These are phyloP conservation scores for Fundulus diaphanus DNA, from an alignment of 2,797 vertebrate species.

Conservation along the genomic window DNA sequence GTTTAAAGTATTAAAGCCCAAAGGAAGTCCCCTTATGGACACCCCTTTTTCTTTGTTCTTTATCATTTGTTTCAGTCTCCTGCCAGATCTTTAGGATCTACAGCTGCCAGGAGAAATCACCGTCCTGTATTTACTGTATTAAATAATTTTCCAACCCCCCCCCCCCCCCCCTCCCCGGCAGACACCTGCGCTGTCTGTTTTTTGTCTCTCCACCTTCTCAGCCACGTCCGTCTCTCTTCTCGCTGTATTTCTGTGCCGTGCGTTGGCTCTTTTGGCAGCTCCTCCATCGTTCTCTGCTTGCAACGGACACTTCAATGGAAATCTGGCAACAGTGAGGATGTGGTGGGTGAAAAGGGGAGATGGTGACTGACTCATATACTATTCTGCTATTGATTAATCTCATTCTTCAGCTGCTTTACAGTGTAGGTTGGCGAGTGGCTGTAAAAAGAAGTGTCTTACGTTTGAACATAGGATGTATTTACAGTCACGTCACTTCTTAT, in stretches of 20 bases:
- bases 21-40: conserved; percentile 13
- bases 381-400: conserved; percentile 45
- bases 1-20: conserved; percentile 26
- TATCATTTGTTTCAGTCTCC: conserved; percentile 10
- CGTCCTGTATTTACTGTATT: conserved; percentile 12
- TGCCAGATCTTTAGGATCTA: conserved; percentile 8
- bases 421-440: conserved; percentile 4
- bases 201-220: conserved; percentile 35
- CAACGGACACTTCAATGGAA: conserved; percentile 51
- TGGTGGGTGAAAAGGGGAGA: conserved; percentile 42
- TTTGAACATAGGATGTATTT: conserved; percentile 5
- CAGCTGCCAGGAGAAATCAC: conserved; percentile 24
- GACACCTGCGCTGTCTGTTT: neutral
- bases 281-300: conserved; percentile 22
- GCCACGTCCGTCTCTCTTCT: conserved; percentile 37
- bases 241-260: conserved; percentile 20
- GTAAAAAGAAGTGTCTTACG: neutral
- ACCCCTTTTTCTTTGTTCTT: conserved; percentile 7
- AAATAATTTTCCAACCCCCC: conserved; percentile 26
- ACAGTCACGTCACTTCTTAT: neutral
- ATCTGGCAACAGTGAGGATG: conserved; percentile 33
- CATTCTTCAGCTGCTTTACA: conserved; percentile 24
- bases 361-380: conserved; percentile 34
- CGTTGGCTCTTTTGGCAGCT: conserved; percentile 43
- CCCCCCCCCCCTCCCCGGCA: conserved; percentile 13